phyloP scores from a whole-genome alignment of 2,113 vertebrate genomes.

The Pyrgilauda ruficollis region DNA sequence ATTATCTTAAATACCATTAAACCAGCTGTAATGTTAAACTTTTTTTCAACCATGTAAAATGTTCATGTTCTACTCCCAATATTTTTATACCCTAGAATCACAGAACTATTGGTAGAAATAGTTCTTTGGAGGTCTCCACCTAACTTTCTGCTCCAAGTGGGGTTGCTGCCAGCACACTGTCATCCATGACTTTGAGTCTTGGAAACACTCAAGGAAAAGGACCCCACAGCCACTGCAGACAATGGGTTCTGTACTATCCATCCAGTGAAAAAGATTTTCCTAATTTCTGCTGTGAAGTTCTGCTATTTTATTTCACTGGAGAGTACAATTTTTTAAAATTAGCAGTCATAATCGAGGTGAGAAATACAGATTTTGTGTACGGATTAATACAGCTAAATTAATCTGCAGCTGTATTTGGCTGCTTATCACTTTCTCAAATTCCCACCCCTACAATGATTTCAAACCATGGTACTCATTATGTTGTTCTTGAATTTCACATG shows the following conservation, averaged over 20 bases:
- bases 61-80: not conserved
- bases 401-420: not conserved
- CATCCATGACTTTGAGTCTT: not conserved
- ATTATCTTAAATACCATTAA: not conserved
- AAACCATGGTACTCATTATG: not conserved
- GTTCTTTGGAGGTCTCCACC: not conserved
- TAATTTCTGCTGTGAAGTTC: not conserved
- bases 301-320: not conserved
- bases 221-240: not conserved
- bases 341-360: not conserved
- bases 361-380: not conserved
- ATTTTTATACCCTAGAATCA: not conserved
- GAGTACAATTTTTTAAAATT: not conserved
- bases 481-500: not conserved
- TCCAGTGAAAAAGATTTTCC: not conserved
- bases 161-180: fast-evolving
- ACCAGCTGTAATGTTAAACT: not conserved
- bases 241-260: not conserved
- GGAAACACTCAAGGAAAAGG: not conserved
- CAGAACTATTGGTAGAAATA: not conserved
- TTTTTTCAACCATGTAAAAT: not conserved
- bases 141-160: not conserved
- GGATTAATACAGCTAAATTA: not conserved
- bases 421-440: not conserved
- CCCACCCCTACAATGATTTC: not conserved